These are phyloP conservation scores for Drosophila leontia DNA, from an alignment of 1,140 invertebrate genomes.

Conservation along the genomic window DNA sequence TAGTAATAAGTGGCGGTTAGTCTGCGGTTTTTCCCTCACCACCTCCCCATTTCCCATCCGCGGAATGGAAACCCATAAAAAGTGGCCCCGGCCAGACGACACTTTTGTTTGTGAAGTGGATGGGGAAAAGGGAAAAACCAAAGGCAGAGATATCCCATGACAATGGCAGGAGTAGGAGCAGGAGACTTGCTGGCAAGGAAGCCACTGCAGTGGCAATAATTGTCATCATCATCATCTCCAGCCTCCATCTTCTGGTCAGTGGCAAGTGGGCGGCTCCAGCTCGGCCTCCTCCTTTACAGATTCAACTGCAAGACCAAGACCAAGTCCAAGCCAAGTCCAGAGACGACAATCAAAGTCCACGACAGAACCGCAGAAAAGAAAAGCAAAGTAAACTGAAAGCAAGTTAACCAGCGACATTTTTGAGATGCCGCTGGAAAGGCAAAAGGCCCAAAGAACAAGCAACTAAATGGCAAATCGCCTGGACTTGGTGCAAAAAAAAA, in stretches of 20 bases:
- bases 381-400: constrained; percentile 76
- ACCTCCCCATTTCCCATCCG: constrained; percentile 23
- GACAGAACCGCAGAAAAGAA: constrained; percentile 47
- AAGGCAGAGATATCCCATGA: constrained; percentile 54
- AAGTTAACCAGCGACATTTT: constrained; percentile 83
- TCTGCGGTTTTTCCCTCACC: constrained; percentile 53
- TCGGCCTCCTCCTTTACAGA: constrained; percentile 31
- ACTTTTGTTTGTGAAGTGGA: constrained; percentile 23
- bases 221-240: constrained; percentile 66
- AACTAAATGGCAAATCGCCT: constrained; percentile 57
- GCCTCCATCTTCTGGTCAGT: constrained; percentile 69
- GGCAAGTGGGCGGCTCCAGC: constrained; percentile 67
- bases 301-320: constrained; percentile 2
- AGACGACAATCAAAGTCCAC: constrained; percentile 74
- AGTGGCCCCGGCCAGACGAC: constrained; percentile 54
- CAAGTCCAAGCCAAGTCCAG: constrained; percentile 7
- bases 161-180: constrained; percentile 42
- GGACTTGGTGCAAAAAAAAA: constrained; percentile 8
- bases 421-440: constrained; percentile 68
- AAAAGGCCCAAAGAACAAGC: constrained; percentile 57
- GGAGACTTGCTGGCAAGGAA: constrained; percentile 26
- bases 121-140: constrained; percentile 11
- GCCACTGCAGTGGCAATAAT: constrained; percentile 72
- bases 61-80: constrained; percentile 70
- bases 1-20: constrained; percentile 73